Evolutionary conservation across 1,140 invertebrate species (phyloP), one percentile per base, ranked within the genome.

Genomic region (Tachypleus tridentatus): DNA sequence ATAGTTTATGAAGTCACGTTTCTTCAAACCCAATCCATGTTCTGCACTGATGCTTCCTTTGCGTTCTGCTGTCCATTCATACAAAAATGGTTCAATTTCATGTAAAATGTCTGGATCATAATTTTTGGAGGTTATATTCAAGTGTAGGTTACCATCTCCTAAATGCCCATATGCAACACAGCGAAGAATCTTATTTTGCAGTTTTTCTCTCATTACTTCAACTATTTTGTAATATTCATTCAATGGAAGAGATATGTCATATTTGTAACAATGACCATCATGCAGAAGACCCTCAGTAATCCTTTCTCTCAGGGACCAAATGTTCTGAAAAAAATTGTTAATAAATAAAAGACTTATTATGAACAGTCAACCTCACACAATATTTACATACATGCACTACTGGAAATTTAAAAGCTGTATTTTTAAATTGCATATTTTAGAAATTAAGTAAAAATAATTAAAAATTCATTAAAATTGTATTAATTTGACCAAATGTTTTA

Each of bases 31-130:
- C 29, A 98, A 84, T 0, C 95, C 95, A 77, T 98, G 95, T 76
- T 98, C 95, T 4, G 95, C 93, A 75, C 91, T 95, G 5, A 99
- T 84, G 71, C 93, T 97, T n/a, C 95, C 95, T n/a, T 82, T 83
- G 48, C 86, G 71, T 68, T 87, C 81, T 0, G 86, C 80, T 0
- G 91, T 86, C 77, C 87, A 91, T 76, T 97, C 91, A 74, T 88
- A 98, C 29, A 98, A 82, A 73, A 86, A 96, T 0, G 93, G 93
- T 73, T 97, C 93, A 64, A 98, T 83, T 63, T 82, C 76, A 10
- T 83, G 76, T 11, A 84, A 77, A 6, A 93, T 79, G 58, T 87
- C 82, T 56, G 83, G 75, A 61, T 81, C 82, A 75, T 87, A 94
- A 69, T 86, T 75, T 58, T 81, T 78, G 29, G 86, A 82, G 0